These are phyloP conservation scores for Valencia hispanica DNA, from an alignment of 2,797 vertebrate species.

Conservation along the genomic window DNA sequence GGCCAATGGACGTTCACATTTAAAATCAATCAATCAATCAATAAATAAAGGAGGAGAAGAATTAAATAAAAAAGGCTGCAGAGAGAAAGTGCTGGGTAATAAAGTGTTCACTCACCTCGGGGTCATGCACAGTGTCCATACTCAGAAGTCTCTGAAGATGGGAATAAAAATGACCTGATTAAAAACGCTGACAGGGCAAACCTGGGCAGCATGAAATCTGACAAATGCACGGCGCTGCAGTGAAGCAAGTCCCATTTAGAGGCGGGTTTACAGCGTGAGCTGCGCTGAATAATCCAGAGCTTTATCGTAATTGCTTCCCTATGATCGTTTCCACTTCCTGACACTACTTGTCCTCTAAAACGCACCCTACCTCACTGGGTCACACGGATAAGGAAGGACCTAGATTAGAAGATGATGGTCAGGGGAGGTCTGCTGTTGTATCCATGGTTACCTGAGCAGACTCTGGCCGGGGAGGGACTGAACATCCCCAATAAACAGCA, in stretches of 20 bases:
- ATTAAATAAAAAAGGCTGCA: slow-evolving; percentile 16
- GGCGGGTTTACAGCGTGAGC: not conserved
- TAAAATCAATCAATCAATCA: not conserved
- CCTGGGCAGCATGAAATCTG: not conserved
- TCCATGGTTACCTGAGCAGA: slow-evolving; percentile 67
- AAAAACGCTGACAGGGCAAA: not conserved
- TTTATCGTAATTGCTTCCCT: slow-evolving; percentile 13
- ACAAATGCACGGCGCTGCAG: not conserved
- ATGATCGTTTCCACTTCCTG: slow-evolving; percentile 33
- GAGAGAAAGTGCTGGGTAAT: slow-evolving; percentile 1
- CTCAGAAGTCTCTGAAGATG: slow-evolving; percentile 63
- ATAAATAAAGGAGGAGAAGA: slow-evolving; percentile 23
- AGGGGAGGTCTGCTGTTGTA: not conserved
- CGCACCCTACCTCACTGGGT: not conserved
- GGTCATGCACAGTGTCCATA: slow-evolving; percentile 65
- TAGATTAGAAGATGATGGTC: not conserved
- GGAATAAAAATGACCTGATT: not conserved
- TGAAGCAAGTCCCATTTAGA: not conserved
- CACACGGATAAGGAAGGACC: not conserved
- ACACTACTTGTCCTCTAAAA: not conserved
- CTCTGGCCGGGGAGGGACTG: slow-evolving; percentile 38
- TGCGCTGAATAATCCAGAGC: not conserved
- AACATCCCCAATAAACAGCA: slow-evolving; percentile 48
- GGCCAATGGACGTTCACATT: not conserved
- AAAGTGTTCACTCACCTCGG: slow-evolving; percentile 70